phyloP scores from a whole-genome alignment of 2,797 vertebrate genomes.

The Dendrocincla fuliginosa region DNA sequence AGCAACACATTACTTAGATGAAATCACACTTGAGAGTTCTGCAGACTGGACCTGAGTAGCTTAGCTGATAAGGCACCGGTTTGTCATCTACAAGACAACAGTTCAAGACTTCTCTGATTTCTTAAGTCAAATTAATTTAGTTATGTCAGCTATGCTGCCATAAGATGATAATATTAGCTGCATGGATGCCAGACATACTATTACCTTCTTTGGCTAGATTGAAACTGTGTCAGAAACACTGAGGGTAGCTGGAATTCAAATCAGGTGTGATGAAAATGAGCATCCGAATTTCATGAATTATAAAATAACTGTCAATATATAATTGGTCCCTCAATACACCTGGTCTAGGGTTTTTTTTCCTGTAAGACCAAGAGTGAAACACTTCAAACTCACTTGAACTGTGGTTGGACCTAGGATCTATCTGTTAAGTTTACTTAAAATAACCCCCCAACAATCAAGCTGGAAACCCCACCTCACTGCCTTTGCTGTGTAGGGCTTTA shows the following conservation, averaged over 20 bases:
- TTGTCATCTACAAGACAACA: conserved; percentile 76
- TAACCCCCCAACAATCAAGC: not conserved
- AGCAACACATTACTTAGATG: conserved; percentile 72
- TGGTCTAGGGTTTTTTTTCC: not conserved
- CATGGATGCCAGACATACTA: conserved; percentile 72
- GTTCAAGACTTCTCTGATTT: conserved; percentile 75
- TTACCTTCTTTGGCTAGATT: conserved; percentile 64
- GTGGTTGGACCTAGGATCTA: not conserved
- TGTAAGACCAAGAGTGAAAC: not conserved
- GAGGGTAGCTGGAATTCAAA: not conserved
- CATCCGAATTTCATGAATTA: not conserved
- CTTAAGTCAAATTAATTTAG: conserved; percentile 81
- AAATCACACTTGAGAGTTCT: conserved; percentile 69
- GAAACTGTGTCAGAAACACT: conserved; percentile 37
- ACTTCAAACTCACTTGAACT: not conserved
- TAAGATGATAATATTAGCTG: conserved; percentile 74
- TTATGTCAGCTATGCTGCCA: conserved; percentile 75
- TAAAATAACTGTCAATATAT: not conserved
- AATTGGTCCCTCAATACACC: not conserved
- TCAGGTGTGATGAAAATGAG: not conserved
- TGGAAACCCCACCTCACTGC: not conserved
- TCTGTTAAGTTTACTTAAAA: not conserved
- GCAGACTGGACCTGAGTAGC: conserved; percentile 64
- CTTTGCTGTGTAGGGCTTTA: not conserved
- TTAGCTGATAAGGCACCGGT: conserved; percentile 74